Conservation (phyloP, 2,113 vertebrate genomes). For the Alosa alosa region DNA sequence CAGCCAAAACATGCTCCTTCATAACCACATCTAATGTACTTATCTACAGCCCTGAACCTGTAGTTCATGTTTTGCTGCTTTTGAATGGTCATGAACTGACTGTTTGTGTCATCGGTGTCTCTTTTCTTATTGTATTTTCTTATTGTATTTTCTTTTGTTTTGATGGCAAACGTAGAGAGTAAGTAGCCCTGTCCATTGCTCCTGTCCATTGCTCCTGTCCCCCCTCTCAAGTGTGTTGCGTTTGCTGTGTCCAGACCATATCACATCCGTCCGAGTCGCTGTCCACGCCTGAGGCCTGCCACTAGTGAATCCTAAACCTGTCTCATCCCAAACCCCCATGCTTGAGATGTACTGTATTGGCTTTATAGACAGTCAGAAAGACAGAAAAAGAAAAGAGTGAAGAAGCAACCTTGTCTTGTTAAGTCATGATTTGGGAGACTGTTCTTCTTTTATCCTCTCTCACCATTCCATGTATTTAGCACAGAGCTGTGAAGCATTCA, state of each 20-base stretch:
- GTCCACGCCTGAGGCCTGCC: conserved; percentile 54
- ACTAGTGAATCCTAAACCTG: conserved; percentile 60
- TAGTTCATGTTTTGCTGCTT: conserved; percentile 25
- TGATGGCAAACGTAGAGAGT: conserved; percentile 76
- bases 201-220: conserved; percentile 50
- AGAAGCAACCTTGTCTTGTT: background rate
- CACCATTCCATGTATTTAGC: background rate
- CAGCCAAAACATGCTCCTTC: background rate
- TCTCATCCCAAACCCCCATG: conserved; percentile 56
- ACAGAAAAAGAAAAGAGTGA: background rate
- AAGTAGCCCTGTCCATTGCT: conserved; percentile 68
- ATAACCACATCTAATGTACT: background rate
- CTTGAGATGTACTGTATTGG: conserved; percentile 13
- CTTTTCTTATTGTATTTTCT: conserved; percentile 48
- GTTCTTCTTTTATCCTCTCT: background rate
- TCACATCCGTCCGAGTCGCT: conserved; percentile 60
- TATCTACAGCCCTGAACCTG: background rate
- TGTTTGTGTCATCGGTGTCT: conserved; percentile 55
- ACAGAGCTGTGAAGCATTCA: background rate
- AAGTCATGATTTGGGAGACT: background rate
- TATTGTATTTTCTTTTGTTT: conserved; percentile 64
- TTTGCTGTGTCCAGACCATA: conserved; percentile 36
- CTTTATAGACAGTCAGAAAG: background rate
- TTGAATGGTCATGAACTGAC: conserved; percentile 18
- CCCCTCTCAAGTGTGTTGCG: conserved; percentile 52